Evolutionary conservation across 2,113 vertebrate species (phyloP).

Genomic region (Pycnonotus jocosus): DNA sequence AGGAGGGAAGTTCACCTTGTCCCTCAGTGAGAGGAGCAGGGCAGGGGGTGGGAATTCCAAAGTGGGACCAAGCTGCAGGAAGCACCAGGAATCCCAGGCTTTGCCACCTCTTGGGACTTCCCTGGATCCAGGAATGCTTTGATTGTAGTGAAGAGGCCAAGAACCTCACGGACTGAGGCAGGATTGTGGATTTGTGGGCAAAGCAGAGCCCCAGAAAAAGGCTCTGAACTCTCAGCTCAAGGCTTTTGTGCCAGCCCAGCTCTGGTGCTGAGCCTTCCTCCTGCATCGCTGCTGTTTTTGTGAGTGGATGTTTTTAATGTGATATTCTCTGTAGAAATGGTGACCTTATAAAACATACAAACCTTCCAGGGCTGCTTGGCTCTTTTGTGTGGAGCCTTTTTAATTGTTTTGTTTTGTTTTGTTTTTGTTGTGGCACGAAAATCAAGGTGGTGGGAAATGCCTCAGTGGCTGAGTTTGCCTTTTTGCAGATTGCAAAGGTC

Average conservation of each 20-base stretch:
- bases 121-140: not conserved
- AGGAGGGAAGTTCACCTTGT: not conserved
- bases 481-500: not conserved
- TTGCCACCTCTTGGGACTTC: not conserved
- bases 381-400: not conserved
- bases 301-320: not conserved
- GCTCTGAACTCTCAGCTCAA: not conserved
- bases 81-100: not conserved
- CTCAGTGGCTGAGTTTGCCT: not conserved
- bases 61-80: not conserved
- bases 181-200: not conserved
- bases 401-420: no score
- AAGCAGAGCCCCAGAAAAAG: not conserved
- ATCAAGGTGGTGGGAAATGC: not conserved
- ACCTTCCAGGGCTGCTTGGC: not conserved
- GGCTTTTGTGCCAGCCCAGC: not conserved
- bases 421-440: not conserved
- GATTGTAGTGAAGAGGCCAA: fast-evolving
- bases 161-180: fast-evolving
- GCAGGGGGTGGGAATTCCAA: not conserved
- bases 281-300: not conserved
- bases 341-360: not conserved
- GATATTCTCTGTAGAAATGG: not conserved
- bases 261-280: not conserved
- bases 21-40: not conserved